These are phyloP conservation scores for Cryptocheilus praepositus DNA, from an alignment of 2,888 invertebrate species.

Conservation along the genomic window DNA sequence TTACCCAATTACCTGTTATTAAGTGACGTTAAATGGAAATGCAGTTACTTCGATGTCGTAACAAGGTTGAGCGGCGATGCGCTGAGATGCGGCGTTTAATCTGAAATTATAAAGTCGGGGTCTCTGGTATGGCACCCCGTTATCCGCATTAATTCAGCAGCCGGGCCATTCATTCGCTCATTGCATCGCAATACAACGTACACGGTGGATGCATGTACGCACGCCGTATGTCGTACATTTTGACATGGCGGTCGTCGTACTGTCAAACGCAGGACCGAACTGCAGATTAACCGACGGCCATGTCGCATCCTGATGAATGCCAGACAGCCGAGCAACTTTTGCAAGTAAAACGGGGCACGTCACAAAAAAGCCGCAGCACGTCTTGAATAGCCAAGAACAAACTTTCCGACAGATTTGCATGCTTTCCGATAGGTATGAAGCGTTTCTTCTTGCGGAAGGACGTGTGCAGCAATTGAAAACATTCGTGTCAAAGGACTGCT, in stretches of 20 bases:
- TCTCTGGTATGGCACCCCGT: conserved; percentile 14
- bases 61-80: not conserved
- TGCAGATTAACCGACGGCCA: conserved; percentile 22
- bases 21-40: too few relatives aligned
- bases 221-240: conserved; percentile 28
- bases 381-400: too few relatives aligned
- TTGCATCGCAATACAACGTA: conserved; percentile 22
- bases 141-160: conserved; percentile 31
- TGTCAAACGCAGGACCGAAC: conserved; percentile 1
- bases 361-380: too few relatives aligned
- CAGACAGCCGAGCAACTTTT: conserved; percentile 1
- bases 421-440: too few relatives aligned
- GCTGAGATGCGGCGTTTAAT: conserved; percentile 5
- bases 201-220: conserved; percentile 20
- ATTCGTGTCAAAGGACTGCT: too few relatives aligned
- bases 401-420: too few relatives aligned
- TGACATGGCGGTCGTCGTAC: too few relatives aligned
- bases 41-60: too few relatives aligned
- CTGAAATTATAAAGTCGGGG: not conserved
- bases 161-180: conserved; percentile 17
- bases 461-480: too few relatives aligned
- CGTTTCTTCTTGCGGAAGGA: too few relatives aligned
- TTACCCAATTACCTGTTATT: too few relatives aligned
- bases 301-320: conserved; percentile 22
- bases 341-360: not conserved